Base-by-base conservation (phyloP, 2,113 vertebrate species). In the Chionis minor region DNA sequence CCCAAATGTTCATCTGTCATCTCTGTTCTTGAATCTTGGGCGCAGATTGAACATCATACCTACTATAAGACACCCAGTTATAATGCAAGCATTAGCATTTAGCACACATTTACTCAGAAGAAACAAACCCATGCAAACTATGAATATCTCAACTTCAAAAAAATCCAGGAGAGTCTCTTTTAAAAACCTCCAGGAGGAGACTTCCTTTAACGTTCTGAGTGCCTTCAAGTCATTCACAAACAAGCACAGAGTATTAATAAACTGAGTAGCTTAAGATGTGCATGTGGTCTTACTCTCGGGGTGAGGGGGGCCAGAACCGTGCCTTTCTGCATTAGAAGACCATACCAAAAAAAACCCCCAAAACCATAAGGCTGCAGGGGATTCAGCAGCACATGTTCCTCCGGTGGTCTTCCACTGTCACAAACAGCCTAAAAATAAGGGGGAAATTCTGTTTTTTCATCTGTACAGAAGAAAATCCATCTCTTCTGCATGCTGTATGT, bases 191-290 rank as follows among this genome's bases (percentile, higher is more conserved):
- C 77, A 65, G 56, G 65, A 96, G 33, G 32, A 94, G 83, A 69
- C 44, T 91, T 79, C 16, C 70, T 96, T 96, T 90, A 85, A 92
- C 89, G 58, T 45, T 88, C 45, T 14, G 24, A 56, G 73, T 85
- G 49, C 65, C 92, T 94, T 85, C 73, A 84, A 96, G 81, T 94
- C 40, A 91, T 85, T 87, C 78, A 80, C 67, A 90, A 96, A 79
- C 44, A 73, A 81, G 73, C 21, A 75, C n/a, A 27, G 14, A 61
- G 58, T 42, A 80, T 62, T 83, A 90, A 93, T 38, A 92, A 94
- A 93, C 65, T 75, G 80, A 81, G 45, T 71, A 85, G 40, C 35
- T 94, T 58, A 84, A 81, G 69, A 79, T 35, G 40, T 45, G 72
- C 54, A 75, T 44, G 52, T 69, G 21, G 63, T 89, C 75, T 62